phyloP scores from a whole-genome alignment of 2,113 vertebrate species.

The Sylvilagus bachmani region DNA sequence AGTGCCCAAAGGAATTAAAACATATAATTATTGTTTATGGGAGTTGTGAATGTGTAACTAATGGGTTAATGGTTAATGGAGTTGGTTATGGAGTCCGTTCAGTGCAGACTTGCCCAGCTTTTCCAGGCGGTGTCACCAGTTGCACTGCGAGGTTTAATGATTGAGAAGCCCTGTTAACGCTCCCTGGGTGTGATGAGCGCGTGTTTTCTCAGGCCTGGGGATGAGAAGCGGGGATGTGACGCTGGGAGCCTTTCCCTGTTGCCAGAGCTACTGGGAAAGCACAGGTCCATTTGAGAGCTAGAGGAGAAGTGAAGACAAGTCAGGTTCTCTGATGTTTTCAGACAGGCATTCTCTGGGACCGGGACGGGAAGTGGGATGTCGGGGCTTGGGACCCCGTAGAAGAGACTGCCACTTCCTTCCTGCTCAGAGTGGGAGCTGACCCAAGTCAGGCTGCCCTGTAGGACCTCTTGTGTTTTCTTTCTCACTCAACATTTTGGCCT shows the following conservation, averaged over 20 bases:
- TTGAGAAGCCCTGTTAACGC: neutral
- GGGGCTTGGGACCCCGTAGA: neutral
- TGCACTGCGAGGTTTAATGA: neutral
- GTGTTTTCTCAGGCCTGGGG: neutral
- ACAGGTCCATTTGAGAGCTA: neutral
- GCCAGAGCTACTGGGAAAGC: neutral
- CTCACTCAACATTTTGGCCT: neutral
- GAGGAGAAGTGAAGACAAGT: neutral
- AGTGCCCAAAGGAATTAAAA: conserved; percentile 39
- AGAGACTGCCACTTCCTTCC: too few species aligned
- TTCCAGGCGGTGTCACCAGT: neutral
- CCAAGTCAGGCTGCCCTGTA: neutral
- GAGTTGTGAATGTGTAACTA: conserved; percentile 71
- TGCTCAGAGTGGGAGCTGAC: neutral
- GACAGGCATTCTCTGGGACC: neutral
- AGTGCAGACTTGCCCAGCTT: conserved; percentile 23
- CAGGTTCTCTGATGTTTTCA: neutral
- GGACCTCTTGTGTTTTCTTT: neutral
- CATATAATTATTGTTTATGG: conserved; percentile 2
- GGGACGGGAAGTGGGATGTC: neutral
- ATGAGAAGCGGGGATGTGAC: neutral
- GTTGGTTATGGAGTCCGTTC: neutral
- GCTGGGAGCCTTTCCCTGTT: rapidly evolving
- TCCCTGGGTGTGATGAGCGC: rapidly evolving
- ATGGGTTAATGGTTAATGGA: conserved; percentile 60